Evolutionary conservation across 2,888 invertebrate genomes (phyloP).

Genomic region (Lycia hirtaria): DNA sequence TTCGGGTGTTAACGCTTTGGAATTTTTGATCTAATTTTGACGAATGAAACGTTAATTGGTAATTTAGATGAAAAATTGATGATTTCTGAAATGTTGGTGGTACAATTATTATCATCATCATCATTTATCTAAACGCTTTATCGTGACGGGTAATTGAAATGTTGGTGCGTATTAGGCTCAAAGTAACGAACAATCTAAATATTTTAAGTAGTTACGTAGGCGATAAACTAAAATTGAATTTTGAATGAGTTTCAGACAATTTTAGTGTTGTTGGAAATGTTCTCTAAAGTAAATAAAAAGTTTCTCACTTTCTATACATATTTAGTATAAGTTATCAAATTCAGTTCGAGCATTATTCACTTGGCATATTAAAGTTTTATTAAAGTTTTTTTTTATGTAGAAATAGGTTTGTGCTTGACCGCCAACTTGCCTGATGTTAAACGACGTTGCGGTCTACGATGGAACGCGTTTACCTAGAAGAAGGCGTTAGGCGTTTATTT

Average conservation of each 20-base stretch:
- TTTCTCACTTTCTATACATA: slow-evolving; percentile 3
- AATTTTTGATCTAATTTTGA: background rate
- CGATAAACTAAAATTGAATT: too few species aligned
- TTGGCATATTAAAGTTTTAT: slow-evolving; percentile 27
- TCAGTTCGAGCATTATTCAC: slow-evolving; percentile 22
- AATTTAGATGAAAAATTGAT: background rate
- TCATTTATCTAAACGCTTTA: too few species aligned
- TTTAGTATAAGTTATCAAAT: slow-evolving; percentile 11
- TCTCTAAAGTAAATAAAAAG: background rate
- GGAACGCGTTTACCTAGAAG: too few species aligned
- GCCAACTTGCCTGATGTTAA: too few species aligned
- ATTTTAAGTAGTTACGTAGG: too few species aligned
- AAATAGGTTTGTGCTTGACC: too few species aligned
- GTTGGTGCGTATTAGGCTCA: too few species aligned
- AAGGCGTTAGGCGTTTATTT: slow-evolving; percentile 21
- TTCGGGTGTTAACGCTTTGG: background rate
- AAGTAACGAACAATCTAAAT: background rate
- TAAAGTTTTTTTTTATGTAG: slow-evolving; percentile 28
- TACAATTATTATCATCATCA: too few species aligned
- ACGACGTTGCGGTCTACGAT: too few species aligned
- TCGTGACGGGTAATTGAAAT: background rate
- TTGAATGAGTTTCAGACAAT: background rate
- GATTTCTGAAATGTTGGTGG: background rate
- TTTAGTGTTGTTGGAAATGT: too few species aligned
- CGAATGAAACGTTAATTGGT: background rate